Base-by-base conservation (phyloP, 2,113 vertebrate species). In the western clawed frog (Xenopus tropicalis) region DNA sequence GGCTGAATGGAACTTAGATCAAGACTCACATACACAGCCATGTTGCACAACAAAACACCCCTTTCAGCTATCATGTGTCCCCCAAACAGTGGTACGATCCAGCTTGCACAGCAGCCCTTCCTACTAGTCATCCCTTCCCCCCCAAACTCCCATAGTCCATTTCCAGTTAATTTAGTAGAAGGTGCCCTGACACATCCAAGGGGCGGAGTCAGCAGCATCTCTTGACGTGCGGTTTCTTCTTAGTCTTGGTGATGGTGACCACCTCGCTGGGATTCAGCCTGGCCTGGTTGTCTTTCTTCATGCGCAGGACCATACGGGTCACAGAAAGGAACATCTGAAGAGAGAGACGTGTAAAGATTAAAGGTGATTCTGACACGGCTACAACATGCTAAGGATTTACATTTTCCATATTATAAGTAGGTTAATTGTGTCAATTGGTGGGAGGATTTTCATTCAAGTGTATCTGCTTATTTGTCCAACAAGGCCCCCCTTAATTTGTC, bases 241-340 rank as follows among this genome's bases (percentile, higher is more conserved):
- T 89, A 5, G 87, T 72, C 21, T 92, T 90, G 56, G 85, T 90
- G 65, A 94, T 91, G 83, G 91, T 88, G 62, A 94, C 93, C 0
- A 90, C 91, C 83, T 92, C 91, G 3, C 85, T 80, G 20, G 82
- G 90, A 85, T 0, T 87, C 59, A 82, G 77, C 83, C 88, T 87
- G 85, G 79, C 90, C 84, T 90, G 86, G 25, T 71, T 78, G 14
- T 81, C 80, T 74, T 91, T 91, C 86, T 94, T 93, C 71, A 84
- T 85, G 24, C 85, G 80, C 3, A 94, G 90, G 8, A 93, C 91
- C 88, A 93, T 89, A 81, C 82, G 84, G 2, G 91, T 92, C 78
- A 93, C 91, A 0, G 90, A 87, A 80, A 92, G 91, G 82, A 94
- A 94, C 92, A 94, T 94, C 93, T 94, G 81, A 6, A 42, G 42